Conservation (phyloP, 2,888 invertebrate species). For the Drosophila prostipennis region DNA sequence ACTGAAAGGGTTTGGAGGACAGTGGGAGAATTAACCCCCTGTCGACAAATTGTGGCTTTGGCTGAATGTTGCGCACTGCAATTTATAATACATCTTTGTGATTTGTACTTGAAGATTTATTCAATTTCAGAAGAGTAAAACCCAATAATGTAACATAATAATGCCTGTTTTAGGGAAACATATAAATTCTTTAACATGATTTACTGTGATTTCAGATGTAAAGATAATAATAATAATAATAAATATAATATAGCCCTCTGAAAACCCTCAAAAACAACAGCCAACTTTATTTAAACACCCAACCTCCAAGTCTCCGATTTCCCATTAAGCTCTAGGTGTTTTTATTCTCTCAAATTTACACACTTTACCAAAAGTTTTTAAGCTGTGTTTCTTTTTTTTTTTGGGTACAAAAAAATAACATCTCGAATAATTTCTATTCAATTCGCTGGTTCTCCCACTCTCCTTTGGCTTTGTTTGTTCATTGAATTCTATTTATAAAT, state of each 20-base stretch:
- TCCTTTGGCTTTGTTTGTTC: slow-evolving; percentile 28
- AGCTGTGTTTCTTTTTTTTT: neutral
- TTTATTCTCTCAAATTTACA: slow-evolving; percentile 14
- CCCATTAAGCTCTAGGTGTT: neutral
- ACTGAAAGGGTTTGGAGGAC: neutral
- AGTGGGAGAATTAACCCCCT: slow-evolving; percentile 16
- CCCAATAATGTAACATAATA: too few relatives aligned
- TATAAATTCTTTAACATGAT: too few relatives aligned
- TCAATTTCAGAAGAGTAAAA: slow-evolving; percentile 36
- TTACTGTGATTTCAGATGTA: too few relatives aligned
- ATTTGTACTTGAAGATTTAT: slow-evolving; percentile 49
- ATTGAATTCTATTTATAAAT: slow-evolving; percentile 49
- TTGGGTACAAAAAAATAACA: slow-evolving; percentile 7
- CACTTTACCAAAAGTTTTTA: slow-evolving; percentile 5
- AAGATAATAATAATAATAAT: too few relatives aligned
- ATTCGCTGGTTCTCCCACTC: slow-evolving; percentile 14
- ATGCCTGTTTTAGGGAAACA: too few relatives aligned
- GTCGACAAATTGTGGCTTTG: slow-evolving; percentile 62
- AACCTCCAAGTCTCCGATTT: neutral
- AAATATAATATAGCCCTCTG: too few relatives aligned
- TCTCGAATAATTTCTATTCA: slow-evolving; percentile 33
- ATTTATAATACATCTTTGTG: slow-evolving; percentile 13
- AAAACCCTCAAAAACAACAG: neutral
- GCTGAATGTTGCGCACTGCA: slow-evolving; percentile 30
- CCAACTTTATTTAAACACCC: neutral